Percentiles rank a stretch among this genome's conserved stretches.
Evolutionary conservation across 1,140 invertebrate species (phyloP).

Genomic region (Eupeodes corollae): DNA sequence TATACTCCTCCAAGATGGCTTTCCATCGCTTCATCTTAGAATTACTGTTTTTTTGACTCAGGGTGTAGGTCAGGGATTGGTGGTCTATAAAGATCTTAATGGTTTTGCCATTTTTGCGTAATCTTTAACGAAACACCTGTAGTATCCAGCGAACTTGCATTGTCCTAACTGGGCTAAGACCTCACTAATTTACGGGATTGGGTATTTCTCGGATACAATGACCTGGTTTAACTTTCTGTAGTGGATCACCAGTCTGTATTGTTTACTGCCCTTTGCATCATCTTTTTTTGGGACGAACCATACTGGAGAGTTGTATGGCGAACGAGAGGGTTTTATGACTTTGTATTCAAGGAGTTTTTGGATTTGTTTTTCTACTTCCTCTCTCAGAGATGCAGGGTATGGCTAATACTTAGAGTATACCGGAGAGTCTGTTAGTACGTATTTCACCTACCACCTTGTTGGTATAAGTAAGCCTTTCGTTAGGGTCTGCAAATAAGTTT

Average conservation of each 20-base stretch:
- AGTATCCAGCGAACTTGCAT: slow-evolving; percentile 17
- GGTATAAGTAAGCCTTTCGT: slow-evolving; percentile 10
- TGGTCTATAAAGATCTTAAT: slow-evolving; percentile 10
- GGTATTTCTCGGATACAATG: slow-evolving; percentile 7
- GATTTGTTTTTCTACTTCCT: slow-evolving; percentile 8
- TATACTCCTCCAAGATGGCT: too few relatives aligned
- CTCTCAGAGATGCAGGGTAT: slow-evolving; percentile 10
- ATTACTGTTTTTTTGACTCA: slow-evolving; percentile 28
- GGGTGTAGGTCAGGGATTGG: slow-evolving; percentile 32
- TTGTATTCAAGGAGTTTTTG: slow-evolving; percentile 9
- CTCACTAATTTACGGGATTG: slow-evolving; percentile 5
- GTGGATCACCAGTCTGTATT: slow-evolving; percentile 14
- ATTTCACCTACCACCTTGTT: slow-evolving; percentile 12
- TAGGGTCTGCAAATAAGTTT: slow-evolving; percentile 9
- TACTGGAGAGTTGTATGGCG: slow-evolving; percentile 10
- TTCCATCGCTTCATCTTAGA: too few relatives aligned
- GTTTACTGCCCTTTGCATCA: not conserved
- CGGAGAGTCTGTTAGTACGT: slow-evolving; percentile 8
- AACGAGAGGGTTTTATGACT: slow-evolving; percentile 12
- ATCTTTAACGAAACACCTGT: slow-evolving; percentile 18
- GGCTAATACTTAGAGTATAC: slow-evolving; percentile 12
- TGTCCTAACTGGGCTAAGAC: slow-evolving; percentile 6
- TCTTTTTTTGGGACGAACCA: not conserved
- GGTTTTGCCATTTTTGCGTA: slow-evolving; percentile 10
- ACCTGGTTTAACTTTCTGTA: slow-evolving; percentile 5